Conservation (phyloP, 2,888 invertebrate genomes). For the Cataglyphis cursor region DNA sequence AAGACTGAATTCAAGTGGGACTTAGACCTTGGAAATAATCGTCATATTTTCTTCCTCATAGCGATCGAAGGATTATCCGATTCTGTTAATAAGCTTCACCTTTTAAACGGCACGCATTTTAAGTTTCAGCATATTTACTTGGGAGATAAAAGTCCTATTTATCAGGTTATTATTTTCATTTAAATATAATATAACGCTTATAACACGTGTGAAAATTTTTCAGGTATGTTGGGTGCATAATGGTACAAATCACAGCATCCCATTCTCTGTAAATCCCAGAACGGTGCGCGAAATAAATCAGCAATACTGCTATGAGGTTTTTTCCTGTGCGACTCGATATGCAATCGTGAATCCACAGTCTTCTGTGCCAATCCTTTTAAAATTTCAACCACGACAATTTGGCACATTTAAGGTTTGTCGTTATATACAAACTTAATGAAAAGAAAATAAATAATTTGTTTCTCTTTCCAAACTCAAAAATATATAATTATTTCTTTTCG, state of each 20-base stretch:
- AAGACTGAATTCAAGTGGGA: slow-evolving; percentile 82
- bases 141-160: slow-evolving; percentile 54
- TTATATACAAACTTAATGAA: slow-evolving; percentile 6
- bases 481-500: neutral
- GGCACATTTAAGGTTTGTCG: slow-evolving; percentile 81
- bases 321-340: slow-evolving; percentile 83
- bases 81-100: slow-evolving; percentile 38
- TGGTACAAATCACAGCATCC: slow-evolving; percentile 78
- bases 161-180: slow-evolving; percentile 50
- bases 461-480: neutral
- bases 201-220: slow-evolving; percentile 41
- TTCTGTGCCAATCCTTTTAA: slow-evolving; percentile 83
- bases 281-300: slow-evolving; percentile 79
- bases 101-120: slow-evolving; percentile 27
- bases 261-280: slow-evolving; percentile 78
- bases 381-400: slow-evolving; percentile 85
- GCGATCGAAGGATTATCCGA: slow-evolving; percentile 76
- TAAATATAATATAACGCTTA: neutral
- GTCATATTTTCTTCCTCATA: slow-evolving; percentile 82
- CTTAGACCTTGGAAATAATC: slow-evolving; percentile 82
- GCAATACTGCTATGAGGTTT: slow-evolving; percentile 80
- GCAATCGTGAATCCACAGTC: slow-evolving; percentile 79
- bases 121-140: slow-evolving; percentile 61
- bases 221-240: slow-evolving; percentile 86
- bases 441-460: slow-evolving; percentile 20